Conservation (phyloP, 2,113 vertebrate species). For the Myiagra hebetior region DNA sequence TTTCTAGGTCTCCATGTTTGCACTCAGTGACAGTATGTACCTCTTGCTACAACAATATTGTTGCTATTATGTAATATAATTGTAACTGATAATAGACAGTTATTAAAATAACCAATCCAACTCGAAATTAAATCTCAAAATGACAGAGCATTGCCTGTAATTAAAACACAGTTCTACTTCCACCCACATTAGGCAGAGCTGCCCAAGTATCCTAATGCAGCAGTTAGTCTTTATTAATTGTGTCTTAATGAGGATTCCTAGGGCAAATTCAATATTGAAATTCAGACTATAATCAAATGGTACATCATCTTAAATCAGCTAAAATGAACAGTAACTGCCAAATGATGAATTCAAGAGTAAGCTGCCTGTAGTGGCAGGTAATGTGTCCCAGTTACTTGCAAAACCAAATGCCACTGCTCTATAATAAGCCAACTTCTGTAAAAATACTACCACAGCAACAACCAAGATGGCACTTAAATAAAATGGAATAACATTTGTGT, state of each 20-base stretch:
- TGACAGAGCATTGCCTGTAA: neutral
- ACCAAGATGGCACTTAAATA: neutral
- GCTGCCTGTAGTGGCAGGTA: neutral
- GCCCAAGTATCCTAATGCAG: neutral
- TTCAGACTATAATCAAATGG: neutral
- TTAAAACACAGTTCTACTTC: neutral
- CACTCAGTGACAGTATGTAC: neutral
- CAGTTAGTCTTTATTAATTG: slow-evolving; percentile 15
- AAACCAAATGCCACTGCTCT: neutral
- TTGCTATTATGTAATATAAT: neutral
- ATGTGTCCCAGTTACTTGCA: neutral
- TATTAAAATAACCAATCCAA: slow-evolving; percentile 5
- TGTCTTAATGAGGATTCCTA: neutral
- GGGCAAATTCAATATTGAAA: neutral
- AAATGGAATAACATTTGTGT: neutral
- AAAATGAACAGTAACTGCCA: neutral
- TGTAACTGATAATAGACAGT: neutral
- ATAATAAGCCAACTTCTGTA: neutral
- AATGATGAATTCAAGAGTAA: neutral
- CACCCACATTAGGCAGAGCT: neutral
- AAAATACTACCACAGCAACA: neutral
- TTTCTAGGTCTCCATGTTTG: neutral
- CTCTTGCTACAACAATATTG: neutral
- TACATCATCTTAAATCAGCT: neutral
- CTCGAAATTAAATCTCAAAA: slow-evolving; percentile 7